Conservation (phyloP, 2,888 invertebrate species). For the Synergus itoensis region DNA sequence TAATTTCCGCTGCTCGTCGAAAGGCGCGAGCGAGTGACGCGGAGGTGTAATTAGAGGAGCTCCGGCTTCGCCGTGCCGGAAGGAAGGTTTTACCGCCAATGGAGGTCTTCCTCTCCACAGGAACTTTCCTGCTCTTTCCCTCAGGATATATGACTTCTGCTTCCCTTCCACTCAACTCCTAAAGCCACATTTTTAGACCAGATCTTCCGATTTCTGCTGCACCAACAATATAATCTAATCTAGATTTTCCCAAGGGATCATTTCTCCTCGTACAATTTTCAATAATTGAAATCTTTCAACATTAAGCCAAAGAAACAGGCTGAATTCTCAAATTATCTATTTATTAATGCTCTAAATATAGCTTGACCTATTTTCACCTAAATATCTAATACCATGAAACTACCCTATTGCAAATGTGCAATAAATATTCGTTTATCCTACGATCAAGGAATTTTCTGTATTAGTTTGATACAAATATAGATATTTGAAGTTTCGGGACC, state of each 20-base stretch:
- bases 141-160: slow-evolving; percentile 47
- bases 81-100: slow-evolving; percentile 60
- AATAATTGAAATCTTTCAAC: too few species aligned
- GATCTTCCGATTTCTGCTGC: slow-evolving; percentile 18
- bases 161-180: slow-evolving; percentile 23
- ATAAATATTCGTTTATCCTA: not conserved
- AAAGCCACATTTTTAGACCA: slow-evolving; percentile 23
- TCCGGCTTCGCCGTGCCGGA: slow-evolving; percentile 52
- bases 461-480: slow-evolving; percentile 5
- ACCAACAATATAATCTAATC: not conserved
- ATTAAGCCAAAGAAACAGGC: too few species aligned
- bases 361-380: too few species aligned
- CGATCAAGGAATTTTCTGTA: slow-evolving; percentile 3
- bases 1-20: slow-evolving; percentile 55
- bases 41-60: slow-evolving; percentile 61
- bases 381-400: not conserved
- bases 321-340: too few species aligned
- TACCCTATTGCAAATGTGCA: not conserved
- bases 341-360: too few species aligned
- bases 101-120: slow-evolving; percentile 51
- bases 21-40: slow-evolving; percentile 51
- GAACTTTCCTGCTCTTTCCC: slow-evolving; percentile 50
- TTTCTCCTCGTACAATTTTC: too few species aligned
- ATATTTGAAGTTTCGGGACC: not conserved
- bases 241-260: too few species aligned